A percentile compares a stretch with the other conserved stretches of the same genome.
Evolutionary conservation across 2,113 vertebrate species (phyloP).

Genomic region (Catharus bicknelli): DNA sequence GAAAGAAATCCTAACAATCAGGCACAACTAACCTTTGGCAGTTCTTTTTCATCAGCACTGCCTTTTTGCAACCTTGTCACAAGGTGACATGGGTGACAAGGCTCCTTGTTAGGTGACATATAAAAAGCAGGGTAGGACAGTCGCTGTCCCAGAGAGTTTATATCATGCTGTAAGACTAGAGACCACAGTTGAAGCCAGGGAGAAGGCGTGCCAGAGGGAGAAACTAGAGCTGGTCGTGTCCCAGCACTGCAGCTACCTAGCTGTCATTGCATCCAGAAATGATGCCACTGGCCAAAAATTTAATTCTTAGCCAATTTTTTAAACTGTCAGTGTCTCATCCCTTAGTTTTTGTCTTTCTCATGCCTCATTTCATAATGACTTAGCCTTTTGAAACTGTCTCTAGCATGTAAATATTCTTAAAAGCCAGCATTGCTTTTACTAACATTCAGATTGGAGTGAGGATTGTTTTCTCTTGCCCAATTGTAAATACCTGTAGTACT

Average conservation of each 20-base stretch:
- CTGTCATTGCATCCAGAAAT: not conserved
- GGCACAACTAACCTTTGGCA: not conserved
- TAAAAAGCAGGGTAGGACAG: not conserved
- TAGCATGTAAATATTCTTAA: not conserved
- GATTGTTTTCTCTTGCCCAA: not conserved
- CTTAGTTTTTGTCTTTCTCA: not conserved
- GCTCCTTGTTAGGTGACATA: not conserved
- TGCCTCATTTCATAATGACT: not conserved
- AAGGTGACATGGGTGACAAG: not conserved
- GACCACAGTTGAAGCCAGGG: accelerated
- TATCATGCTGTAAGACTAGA: not conserved
- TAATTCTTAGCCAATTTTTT: not conserved
- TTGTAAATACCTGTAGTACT: not conserved
- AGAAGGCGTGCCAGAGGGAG: not conserved
- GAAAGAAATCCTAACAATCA: not conserved
- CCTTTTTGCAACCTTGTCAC: not conserved
- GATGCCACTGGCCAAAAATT: not conserved
- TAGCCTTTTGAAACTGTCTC: not conserved
- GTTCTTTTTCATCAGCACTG: not conserved
- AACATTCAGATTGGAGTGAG: not conserved
- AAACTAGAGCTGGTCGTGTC: not conserved
- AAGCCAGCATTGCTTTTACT: not conserved
- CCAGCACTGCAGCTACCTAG: not conserved
- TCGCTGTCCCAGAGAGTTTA: not conserved
- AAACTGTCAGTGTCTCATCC: not conserved